phyloP scores from a whole-genome alignment of 2,113 vertebrate genomes.

The Myiagra hebetior region DNA sequence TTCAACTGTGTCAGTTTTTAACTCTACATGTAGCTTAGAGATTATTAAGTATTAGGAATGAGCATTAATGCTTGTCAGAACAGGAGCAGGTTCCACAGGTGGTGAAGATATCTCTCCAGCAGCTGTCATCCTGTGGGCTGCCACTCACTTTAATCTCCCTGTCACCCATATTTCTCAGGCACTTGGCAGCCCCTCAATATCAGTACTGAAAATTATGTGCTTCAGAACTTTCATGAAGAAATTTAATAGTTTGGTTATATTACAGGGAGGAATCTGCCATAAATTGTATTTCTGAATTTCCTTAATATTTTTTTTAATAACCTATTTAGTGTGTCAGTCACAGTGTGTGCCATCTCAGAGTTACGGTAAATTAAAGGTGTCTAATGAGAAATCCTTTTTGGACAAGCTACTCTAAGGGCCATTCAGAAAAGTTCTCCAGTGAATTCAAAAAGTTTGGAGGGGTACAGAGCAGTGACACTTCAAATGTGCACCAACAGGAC shows the following conservation, averaged over 20 bases:
- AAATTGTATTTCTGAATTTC: not conserved
- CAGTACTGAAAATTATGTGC: not conserved
- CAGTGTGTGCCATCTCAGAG: not conserved
- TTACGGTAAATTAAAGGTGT: not conserved
- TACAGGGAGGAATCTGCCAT: not conserved
- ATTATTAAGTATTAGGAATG: not conserved
- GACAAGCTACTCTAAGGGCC: not conserved
- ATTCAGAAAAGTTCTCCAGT: not conserved
- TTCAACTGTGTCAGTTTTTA: not conserved
- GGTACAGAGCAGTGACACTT: not conserved
- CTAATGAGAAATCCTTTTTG: not conserved
- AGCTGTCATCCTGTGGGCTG: not conserved
- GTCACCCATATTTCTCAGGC: not conserved
- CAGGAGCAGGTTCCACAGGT: conserved; percentile 4
- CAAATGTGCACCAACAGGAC: not conserved
- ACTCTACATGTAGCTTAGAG: not conserved
- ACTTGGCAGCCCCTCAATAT: not conserved
- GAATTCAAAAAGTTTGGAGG: not conserved
- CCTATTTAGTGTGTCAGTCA: not conserved
- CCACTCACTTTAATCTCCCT: conserved; percentile 20
- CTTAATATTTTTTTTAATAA: not conserved
- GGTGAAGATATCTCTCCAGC: conserved; percentile 21
- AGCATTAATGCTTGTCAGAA: not conserved
- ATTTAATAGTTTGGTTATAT: not conserved
- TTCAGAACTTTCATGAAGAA: conserved; percentile 18